These are phyloP conservation scores for Brienomyrus brachyistius DNA, from an alignment of 2,113 vertebrate genomes.

Conservation along the genomic window DNA sequence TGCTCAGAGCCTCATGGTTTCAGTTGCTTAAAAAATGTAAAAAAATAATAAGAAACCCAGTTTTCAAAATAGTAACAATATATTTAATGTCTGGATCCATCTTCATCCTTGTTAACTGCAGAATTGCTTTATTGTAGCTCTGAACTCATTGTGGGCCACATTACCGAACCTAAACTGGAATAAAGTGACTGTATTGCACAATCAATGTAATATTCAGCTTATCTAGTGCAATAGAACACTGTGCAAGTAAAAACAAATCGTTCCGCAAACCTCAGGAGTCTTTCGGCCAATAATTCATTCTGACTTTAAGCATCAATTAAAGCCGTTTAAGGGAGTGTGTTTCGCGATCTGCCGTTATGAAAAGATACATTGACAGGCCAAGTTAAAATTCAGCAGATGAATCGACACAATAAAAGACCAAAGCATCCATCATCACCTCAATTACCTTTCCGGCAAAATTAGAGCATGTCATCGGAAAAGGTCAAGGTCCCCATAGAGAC, in stretches of 20 bases:
- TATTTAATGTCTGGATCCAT: background rate
- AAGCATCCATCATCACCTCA: conserved; percentile 45
- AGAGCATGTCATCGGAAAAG: conserved; percentile 40
- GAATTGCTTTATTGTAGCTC: background rate
- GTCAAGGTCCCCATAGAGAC: conserved; percentile 32
- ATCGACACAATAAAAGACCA: conserved; percentile 49
- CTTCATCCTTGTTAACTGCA: background rate
- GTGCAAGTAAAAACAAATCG: background rate
- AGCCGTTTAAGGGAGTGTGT: conserved; percentile 27
- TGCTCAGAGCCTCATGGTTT: background rate
- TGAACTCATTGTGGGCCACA: background rate
- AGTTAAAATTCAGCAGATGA: conserved; percentile 37
- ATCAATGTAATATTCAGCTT: background rate
- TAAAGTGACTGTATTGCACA: background rate
- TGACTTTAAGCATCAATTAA: conserved; percentile 30
- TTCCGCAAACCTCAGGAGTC: conserved; percentile 6
- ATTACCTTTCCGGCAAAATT: conserved; percentile 50
- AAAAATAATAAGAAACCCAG: background rate
- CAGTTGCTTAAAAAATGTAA: background rate
- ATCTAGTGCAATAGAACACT: background rate
- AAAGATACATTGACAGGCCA: conserved; percentile 33
- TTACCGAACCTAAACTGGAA: conserved; percentile 19
- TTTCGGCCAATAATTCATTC: conserved; percentile 26
- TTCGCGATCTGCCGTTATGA: conserved; percentile 36
- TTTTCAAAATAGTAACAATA: background rate